Conservation (phyloP, 2,888 invertebrate genomes). For the Leptodirus hochenwartii region DNA sequence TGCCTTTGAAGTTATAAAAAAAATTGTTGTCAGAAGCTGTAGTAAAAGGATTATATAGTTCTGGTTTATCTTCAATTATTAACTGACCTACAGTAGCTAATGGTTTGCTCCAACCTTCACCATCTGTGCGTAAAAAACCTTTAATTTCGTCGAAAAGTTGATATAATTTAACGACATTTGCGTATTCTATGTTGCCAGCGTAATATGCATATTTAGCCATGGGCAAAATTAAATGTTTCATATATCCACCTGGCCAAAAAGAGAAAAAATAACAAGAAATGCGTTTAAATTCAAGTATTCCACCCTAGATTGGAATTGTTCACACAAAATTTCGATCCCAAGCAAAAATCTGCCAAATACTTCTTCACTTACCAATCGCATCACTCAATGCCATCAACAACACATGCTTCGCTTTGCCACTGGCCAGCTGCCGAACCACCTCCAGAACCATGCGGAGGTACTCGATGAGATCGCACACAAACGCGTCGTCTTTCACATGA, state of each 20-base stretch:
- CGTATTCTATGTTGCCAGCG: slow-evolving; percentile 36
- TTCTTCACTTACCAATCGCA: slow-evolving; percentile 16
- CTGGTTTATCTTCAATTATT: no score
- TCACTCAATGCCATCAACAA: slow-evolving; percentile 23
- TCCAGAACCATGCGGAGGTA: slow-evolving; percentile 22
- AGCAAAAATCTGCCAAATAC: background rate
- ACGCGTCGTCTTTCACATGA: slow-evolving; percentile 18
- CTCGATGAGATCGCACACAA: slow-evolving; percentile 21
- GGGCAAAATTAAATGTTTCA: slow-evolving; percentile 39
- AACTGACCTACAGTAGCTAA: no score
- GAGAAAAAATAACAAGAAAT: background rate
- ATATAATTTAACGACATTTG: slow-evolving; percentile 33
- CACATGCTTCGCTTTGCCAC: slow-evolving; percentile 22
- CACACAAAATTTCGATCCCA: background rate
- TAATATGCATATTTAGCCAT: slow-evolving; percentile 41
- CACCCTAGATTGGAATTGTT: no score
- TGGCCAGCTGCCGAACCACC: slow-evolving; percentile 16
- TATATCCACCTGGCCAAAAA: slow-evolving; percentile 38
- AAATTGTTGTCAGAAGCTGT: no score
- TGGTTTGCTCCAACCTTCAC: slow-evolving; percentile 34
- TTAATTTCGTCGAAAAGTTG: slow-evolving; percentile 38
- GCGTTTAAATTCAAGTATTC: background rate
- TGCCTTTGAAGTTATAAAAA: no score
- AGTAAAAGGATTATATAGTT: no score
- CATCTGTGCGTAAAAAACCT: slow-evolving; percentile 36